phyloP scores from a whole-genome alignment of 2,888 invertebrate genomes.

The Aquatica leii region DNA sequence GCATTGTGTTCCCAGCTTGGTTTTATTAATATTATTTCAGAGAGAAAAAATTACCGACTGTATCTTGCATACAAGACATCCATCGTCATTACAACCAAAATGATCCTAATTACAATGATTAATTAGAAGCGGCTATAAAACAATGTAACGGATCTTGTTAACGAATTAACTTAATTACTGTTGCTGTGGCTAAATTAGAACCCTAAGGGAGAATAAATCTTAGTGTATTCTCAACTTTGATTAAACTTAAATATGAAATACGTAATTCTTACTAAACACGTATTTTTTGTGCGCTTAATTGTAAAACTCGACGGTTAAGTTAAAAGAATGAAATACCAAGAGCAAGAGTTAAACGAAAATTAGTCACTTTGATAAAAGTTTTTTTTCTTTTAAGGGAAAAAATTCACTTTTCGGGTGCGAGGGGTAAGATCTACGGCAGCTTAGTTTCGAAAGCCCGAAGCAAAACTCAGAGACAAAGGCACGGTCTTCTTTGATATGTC shows the following conservation, averaged over 20 bases:
- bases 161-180: conserved; percentile 48
- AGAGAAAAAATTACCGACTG: too few relatives aligned
- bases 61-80: not conserved
- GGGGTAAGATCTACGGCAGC: conserved; percentile 26
- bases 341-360: conserved; percentile 10
- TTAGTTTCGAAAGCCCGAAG: conserved; percentile 26
- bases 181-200: conserved; percentile 46
- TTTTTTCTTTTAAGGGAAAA: conserved; percentile 26
- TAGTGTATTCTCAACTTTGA: conserved; percentile 29
- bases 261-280: conserved; percentile 7
- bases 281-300: not conserved
- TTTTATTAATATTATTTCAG: too few relatives aligned
- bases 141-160: conserved; percentile 48
- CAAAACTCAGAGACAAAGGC: conserved; percentile 34
- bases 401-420: conserved; percentile 22
- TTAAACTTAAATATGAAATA: conserved; percentile 26
- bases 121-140: conserved; percentile 46
- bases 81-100: conserved; percentile 36
- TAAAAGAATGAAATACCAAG: conserved; percentile 8
- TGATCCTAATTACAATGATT: conserved; percentile 48
- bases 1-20: too few relatives aligned
- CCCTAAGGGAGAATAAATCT: conserved; percentile 36
- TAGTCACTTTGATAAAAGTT: conserved; percentile 14
- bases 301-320: not conserved
- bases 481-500: conserved; percentile 40